Evolutionary conservation across 2,888 invertebrate species (phyloP).

Genomic region (Spilarctia lutea): DNA sequence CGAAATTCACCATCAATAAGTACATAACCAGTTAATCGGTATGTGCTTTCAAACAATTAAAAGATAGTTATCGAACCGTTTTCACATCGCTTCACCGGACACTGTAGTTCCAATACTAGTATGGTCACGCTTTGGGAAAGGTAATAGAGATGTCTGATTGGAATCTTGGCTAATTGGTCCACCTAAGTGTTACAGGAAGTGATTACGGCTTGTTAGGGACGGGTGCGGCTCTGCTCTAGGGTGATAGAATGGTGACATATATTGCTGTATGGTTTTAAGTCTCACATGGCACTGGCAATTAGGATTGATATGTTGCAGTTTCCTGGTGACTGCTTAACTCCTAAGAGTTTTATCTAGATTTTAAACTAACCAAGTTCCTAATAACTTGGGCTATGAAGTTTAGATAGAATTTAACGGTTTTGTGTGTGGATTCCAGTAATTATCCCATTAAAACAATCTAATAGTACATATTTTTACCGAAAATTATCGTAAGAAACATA

Average conservation of each 20-base stretch:
- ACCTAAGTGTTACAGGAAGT: slow-evolving; percentile 18
- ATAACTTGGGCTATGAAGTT: background rate
- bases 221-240: slow-evolving; percentile 3
- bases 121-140: slow-evolving; percentile 21
- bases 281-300: background rate
- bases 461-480: too few species aligned
- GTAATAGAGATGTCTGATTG: slow-evolving; percentile 26
- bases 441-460: background rate
- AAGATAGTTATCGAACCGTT: slow-evolving; percentile 60
- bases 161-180: slow-evolving; percentile 28
- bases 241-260: background rate
- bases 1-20: slow-evolving; percentile 8
- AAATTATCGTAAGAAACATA: too few species aligned
- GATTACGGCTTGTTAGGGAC: slow-evolving; percentile 16
- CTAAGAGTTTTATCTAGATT: background rate
- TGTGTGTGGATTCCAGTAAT: background rate
- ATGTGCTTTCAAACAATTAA: slow-evolving; percentile 83
- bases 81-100: slow-evolving; percentile 53
- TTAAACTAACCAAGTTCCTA: background rate
- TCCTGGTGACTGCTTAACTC: background rate
- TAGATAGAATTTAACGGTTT: background rate
- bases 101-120: slow-evolving; percentile 6
- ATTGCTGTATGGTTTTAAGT: background rate
- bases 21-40: slow-evolving; percentile 43
- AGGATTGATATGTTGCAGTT: too few species aligned